phyloP scores from a whole-genome alignment of 2,113 vertebrate species.

The Peromyscus leucopus region DNA sequence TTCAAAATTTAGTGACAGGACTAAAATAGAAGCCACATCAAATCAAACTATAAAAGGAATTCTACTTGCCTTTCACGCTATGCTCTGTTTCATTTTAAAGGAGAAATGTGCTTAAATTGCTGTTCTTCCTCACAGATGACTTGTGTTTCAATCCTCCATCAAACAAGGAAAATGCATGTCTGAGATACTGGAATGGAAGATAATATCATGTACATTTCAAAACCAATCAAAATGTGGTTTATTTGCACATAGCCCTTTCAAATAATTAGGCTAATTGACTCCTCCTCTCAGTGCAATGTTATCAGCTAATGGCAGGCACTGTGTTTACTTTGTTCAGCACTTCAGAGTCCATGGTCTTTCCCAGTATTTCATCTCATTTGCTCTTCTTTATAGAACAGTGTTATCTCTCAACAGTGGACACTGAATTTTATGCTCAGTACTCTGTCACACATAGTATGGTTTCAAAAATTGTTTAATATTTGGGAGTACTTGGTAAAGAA shows the following conservation, averaged over 20 bases:
- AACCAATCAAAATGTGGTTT: background rate
- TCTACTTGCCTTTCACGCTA: background rate
- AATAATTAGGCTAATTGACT: background rate
- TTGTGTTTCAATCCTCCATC: background rate
- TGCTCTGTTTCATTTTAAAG: background rate
- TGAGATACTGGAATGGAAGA: background rate
- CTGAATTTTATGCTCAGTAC: background rate
- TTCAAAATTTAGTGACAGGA: background rate
- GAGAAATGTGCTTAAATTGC: background rate
- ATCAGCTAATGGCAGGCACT: background rate
- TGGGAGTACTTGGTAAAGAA: background rate
- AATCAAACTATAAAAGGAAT: background rate
- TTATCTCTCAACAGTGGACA: background rate
- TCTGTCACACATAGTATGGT: background rate
- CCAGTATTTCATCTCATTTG: background rate
- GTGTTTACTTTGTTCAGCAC: no score
- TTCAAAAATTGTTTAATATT: background rate
- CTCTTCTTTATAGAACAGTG: background rate
- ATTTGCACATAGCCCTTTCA: slow-evolving; percentile 10
- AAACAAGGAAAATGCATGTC: background rate
- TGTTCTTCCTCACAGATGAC: background rate
- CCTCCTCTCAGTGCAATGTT: slow-evolving; percentile 1
- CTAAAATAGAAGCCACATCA: background rate
- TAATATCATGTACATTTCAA: background rate
- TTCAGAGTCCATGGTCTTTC: background rate